Evolutionary conservation across 2,797 vertebrate species (phyloP).

Genomic region (Amniataba percoides): DNA sequence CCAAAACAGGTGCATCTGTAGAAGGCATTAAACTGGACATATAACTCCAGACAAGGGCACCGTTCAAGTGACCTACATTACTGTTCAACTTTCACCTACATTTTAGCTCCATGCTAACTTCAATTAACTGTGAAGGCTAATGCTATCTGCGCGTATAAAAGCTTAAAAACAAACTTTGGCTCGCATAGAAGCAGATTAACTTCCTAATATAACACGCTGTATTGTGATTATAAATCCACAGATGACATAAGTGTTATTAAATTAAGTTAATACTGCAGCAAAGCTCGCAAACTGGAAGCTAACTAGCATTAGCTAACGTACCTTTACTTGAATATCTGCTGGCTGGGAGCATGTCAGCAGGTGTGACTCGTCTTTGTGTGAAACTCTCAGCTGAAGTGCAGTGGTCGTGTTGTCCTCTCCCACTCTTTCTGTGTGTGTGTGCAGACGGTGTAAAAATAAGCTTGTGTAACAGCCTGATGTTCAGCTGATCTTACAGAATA

Average conservation of each 20-base stretch:
- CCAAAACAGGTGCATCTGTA: accelerated
- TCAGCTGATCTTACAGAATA: slow-evolving; percentile 50
- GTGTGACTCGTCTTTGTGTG: no score
- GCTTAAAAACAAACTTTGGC: no score
- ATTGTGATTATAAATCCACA: background rate
- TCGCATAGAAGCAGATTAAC: accelerated
- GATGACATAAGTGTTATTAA: background rate
- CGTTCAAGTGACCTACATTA: slow-evolving; percentile 52
- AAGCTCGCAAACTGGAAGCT: slow-evolving; percentile 1
- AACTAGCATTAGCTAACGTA: slow-evolving; percentile 62
- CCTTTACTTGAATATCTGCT: slow-evolving; percentile 83
- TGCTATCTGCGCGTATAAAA: background rate
- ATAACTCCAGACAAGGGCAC: slow-evolving; percentile 21
- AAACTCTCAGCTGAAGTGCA: no score
- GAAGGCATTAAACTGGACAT: accelerated
- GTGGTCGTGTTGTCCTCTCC: no score
- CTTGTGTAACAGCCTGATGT: no score
- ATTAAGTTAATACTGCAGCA: background rate
- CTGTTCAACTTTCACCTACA: slow-evolving; percentile 83
- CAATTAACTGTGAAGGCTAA: background rate
- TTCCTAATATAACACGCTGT: accelerated
- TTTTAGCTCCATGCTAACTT: slow-evolving; percentile 68
- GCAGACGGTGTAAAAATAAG: no score
- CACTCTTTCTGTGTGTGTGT: no score
- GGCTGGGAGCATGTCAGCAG: slow-evolving; percentile 81